A percentile compares a stretch with the other conserved stretches of the same genome.
Evolutionary conservation across 2,888 invertebrate genomes (phyloP).

Genomic region (Pecten maximus): DNA sequence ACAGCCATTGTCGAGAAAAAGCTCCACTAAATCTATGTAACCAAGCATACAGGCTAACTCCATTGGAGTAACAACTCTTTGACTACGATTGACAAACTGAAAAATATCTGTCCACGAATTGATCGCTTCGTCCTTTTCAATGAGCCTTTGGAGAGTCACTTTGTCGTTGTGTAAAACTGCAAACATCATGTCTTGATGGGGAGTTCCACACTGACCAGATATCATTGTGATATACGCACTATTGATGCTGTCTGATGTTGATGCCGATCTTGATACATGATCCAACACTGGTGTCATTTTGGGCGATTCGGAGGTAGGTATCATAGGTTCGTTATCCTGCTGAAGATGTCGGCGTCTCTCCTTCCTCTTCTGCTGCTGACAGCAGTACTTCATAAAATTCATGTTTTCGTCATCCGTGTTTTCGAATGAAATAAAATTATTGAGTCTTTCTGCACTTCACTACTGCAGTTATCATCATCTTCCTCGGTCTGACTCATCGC

Average conservation of each 20-base stretch:
- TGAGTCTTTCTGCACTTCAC: not conserved
- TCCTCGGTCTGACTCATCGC: conserved; percentile 4
- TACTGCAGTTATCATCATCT: not conserved
- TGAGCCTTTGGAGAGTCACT: conserved; percentile 43
- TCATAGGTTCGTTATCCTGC: not conserved
- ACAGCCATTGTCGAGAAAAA: conserved; percentile 68
- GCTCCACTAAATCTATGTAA: conserved; percentile 61
- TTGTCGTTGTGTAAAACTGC: conserved; percentile 48
- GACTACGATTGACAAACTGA: conserved; percentile 40
- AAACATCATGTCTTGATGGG: conserved; percentile 29
- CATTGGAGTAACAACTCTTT: conserved; percentile 56
- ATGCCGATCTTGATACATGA: not conserved
- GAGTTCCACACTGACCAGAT: not conserved
- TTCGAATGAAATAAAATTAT: not conserved
- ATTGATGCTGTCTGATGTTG: not conserved
- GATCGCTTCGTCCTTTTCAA: conserved; percentile 38
- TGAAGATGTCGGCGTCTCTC: not conserved
- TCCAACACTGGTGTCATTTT: not conserved
- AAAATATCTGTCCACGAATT: conserved; percentile 44
- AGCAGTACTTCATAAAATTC: conserved; percentile 9
- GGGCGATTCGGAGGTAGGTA: not conserved
- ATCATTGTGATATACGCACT: not conserved
- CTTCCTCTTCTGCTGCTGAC: conserved; percentile 16
- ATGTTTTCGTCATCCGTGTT: not conserved
- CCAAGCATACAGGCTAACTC: conserved; percentile 65